Evolutionary conservation across 1,140 invertebrate species (phyloP).

Genomic region (Papilio helenus): DNA sequence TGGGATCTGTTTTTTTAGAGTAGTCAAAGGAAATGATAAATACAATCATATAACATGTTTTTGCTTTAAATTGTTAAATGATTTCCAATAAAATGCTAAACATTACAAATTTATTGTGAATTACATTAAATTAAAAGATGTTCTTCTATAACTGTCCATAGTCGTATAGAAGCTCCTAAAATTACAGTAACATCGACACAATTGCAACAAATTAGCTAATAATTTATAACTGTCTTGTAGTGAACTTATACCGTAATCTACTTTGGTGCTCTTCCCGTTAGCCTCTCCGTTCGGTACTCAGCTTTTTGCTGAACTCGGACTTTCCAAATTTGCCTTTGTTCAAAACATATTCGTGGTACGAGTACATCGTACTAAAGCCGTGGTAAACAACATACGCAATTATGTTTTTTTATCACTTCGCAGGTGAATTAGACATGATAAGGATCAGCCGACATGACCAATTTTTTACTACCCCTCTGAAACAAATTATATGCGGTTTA

Average conservation of each 20-base stretch:
- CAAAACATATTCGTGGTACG: background rate
- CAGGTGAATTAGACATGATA: background rate
- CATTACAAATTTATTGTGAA: no score
- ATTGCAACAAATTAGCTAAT: background rate
- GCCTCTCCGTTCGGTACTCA: background rate
- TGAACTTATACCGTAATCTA: slow-evolving; percentile 1
- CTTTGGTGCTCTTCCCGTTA: background rate
- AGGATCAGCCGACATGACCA: background rate
- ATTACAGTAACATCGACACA: background rate
- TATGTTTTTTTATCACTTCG: slow-evolving; percentile 5
- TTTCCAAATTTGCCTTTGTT: slow-evolving; percentile 8
- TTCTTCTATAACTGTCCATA: no score
- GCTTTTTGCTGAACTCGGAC: background rate
- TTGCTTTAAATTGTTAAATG: no score
- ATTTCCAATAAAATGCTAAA: no score
- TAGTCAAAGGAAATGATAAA: no score
- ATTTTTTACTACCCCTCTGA: background rate
- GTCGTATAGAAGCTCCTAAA: background rate
- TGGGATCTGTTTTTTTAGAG: no score
- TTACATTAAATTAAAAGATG: no score
- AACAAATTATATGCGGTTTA: background rate
- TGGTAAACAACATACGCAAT: slow-evolving; percentile 18
- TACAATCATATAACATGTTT: no score
- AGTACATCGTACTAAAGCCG: background rate
- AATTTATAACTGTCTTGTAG: background rate